A percentile compares a stretch with the other conserved stretches of the same genome.
Conservation (phyloP, 2,113 vertebrate species). For the Hystrix brachyura region DNA sequence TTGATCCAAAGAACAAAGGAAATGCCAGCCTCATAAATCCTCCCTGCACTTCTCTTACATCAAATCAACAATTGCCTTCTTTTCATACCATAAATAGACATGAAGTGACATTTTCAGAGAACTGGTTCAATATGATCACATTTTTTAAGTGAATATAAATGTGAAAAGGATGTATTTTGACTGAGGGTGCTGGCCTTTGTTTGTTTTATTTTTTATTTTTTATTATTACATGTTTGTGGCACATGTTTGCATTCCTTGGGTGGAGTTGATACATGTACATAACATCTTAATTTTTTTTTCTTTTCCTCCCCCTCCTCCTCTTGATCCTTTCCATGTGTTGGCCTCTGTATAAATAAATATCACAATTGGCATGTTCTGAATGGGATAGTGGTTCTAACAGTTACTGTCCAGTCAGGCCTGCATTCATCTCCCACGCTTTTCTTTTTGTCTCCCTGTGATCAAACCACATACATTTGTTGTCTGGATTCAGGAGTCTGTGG, state of each 20-base stretch:
- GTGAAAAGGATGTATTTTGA: conserved; percentile 43
- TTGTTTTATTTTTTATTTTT: not conserved
- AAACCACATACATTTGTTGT: not conserved
- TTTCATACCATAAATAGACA: conserved; percentile 48
- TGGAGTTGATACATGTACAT: not conserved
- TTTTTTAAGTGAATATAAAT: conserved; percentile 46
- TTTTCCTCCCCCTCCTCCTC: not conserved
- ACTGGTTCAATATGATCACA: conserved; percentile 11
- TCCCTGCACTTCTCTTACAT: conserved; percentile 2
- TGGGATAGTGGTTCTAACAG: not conserved
- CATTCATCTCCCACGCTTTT: not conserved
- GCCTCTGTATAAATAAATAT: not conserved
- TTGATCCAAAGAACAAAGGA: conserved; percentile 68
- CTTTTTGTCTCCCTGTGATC: not conserved
- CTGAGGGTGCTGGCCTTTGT: not conserved
- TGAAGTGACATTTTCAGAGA: conserved; percentile 64
- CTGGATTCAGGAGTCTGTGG: not conserved
- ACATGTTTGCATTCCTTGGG: not conserved
- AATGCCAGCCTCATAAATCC: conserved; percentile 49
- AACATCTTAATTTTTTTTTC: not conserved
- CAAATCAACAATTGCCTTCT: conserved; percentile 38
- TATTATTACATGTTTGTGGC: not conserved
- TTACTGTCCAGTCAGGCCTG: not conserved
- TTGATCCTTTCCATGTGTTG: not conserved
- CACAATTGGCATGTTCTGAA: not conserved